These are phyloP conservation scores for Tenthredo distinguenda DNA, from an alignment of 2,888 invertebrate species.

Conservation along the genomic window DNA sequence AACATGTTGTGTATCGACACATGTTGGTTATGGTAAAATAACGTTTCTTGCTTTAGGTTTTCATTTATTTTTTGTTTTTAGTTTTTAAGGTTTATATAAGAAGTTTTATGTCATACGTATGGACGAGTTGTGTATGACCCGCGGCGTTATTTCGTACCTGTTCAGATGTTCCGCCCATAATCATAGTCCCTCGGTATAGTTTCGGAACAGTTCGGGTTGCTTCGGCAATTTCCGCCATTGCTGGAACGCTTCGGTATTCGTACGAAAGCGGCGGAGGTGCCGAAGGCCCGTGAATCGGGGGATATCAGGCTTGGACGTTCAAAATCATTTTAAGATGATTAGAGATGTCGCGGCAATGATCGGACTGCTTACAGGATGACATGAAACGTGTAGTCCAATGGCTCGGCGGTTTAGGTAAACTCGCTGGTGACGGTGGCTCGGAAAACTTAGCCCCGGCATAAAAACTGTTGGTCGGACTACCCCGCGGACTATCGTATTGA, in stretches of 20 bases:
- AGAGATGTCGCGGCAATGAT: constrained; percentile 67
- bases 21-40: constrained; percentile 28
- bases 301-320: constrained; percentile 75
- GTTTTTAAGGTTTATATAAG: constrained; percentile 54
- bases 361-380: constrained; percentile 65
- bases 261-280: constrained; percentile 14
- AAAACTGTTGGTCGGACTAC: constrained; percentile 74
- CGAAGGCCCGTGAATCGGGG: constrained; percentile 47
- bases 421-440: constrained; percentile 89
- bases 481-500: constrained; percentile 68
- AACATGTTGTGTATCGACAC: constrained; percentile 24
- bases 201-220: constrained; percentile 16
- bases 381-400: constrained; percentile 83
- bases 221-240: constrained; percentile 34
- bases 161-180: constrained; percentile 23
- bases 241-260: constrained; percentile 17
- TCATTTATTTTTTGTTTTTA: not conserved
- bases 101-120: constrained; percentile 59
- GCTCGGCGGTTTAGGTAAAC: constrained; percentile 89
- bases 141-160: constrained; percentile 47
- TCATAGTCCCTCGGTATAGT: constrained; percentile 30
- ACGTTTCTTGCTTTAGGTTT: constrained; percentile 12
- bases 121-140: constrained; percentile 54
- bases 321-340: constrained; percentile 74
- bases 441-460: constrained; percentile 90